phyloP scores from a whole-genome alignment of 2,797 vertebrate genomes.

The Distichodus sexfasciatus region DNA sequence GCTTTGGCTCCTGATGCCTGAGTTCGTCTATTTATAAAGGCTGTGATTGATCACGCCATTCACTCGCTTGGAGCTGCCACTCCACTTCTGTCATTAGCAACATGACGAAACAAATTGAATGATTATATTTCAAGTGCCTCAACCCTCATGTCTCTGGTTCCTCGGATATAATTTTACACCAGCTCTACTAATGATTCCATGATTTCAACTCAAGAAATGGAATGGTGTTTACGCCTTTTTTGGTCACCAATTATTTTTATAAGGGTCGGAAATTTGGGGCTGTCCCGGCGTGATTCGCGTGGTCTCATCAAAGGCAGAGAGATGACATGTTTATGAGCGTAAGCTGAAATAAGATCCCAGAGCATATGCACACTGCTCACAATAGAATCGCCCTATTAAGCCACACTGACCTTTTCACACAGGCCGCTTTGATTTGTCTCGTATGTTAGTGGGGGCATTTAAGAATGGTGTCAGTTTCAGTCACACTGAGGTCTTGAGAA shows the following conservation, averaged over 20 bases:
- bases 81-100: conserved; percentile 17
- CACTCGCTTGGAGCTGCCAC: conserved; percentile 2
- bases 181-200: not conserved
- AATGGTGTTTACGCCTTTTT: too few species aligned
- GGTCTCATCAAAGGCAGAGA: conserved; percentile 15
- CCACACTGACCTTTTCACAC: conserved; percentile 38
- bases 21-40: conserved; percentile 43
- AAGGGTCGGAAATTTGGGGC: conserved; percentile 10
- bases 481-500: not conserved
- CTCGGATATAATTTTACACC: too few species aligned
- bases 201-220: not conserved
- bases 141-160: not conserved
- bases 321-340: conserved; percentile 40
- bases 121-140: not conserved
- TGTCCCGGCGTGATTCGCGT: not conserved
- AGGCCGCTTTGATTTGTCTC: conserved; percentile 26
- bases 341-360: conserved; percentile 36
- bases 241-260: not conserved
- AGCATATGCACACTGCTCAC: conserved; percentile 40
- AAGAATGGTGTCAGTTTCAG: conserved; percentile 5
- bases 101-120: conserved; percentile 3
- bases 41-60: conserved; percentile 32
- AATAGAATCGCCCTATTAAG: conserved; percentile 37
- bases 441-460: conserved; percentile 2
- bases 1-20: conserved; percentile 19